Percentiles rank a stretch among this genome's conserved stretches.
These are phyloP conservation scores for Meiosimyza platycephala DNA, from an alignment of 2,888 invertebrate species.

Conservation along the genomic window DNA sequence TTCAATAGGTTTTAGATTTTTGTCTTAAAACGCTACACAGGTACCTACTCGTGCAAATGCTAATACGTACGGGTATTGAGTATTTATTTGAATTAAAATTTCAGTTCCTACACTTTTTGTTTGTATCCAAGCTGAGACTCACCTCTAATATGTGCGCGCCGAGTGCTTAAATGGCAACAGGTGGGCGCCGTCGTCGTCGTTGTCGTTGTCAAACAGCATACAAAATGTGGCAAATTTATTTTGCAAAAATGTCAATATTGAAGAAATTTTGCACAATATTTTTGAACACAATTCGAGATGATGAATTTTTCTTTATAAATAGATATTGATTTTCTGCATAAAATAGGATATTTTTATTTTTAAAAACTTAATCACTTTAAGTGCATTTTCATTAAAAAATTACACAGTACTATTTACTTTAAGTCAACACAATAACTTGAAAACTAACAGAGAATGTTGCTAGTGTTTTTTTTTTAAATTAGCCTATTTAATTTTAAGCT, in stretches of 20 bases:
- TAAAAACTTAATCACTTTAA: no score
- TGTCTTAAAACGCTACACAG: neutral
- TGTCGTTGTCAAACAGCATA: neutral
- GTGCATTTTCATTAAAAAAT: no score
- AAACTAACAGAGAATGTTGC: neutral
- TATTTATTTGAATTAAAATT: neutral
- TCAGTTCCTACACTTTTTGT: no score
- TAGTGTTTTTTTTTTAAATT: neutral
- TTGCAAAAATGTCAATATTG: no score
- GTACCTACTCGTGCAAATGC: neutral
- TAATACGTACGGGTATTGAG: neutral
- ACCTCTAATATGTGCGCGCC: constrained; percentile 25
- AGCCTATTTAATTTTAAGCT: constrained; percentile 1
- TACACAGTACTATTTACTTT: no score
- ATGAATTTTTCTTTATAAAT: no score
- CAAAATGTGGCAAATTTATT: neutral
- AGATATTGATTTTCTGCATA: no score
- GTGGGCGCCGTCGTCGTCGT: constrained; percentile 17
- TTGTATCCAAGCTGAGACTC: constrained; percentile 7
- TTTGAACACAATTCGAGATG: no score
- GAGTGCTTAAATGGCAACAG: constrained; percentile 18
- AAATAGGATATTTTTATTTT: no score
- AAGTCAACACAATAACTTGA: no score
- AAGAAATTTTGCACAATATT: no score
- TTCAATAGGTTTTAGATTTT: neutral